A percentile compares a stretch with the other conserved stretches of the same genome.
These are phyloP conservation scores for Penaeus monodon DNA, from an alignment of 2,888 invertebrate species.

Conservation along the genomic window DNA sequence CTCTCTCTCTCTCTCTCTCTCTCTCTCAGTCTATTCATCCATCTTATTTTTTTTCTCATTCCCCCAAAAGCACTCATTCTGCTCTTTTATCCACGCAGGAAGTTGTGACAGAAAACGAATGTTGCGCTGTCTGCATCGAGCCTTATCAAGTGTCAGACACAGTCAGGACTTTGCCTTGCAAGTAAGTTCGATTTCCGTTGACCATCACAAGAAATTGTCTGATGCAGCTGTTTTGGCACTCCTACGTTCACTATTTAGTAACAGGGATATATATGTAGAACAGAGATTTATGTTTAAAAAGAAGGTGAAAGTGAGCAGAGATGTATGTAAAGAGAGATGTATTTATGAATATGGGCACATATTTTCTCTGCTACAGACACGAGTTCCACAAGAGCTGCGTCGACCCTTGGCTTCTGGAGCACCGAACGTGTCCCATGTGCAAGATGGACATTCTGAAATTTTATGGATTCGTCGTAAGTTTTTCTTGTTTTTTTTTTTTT, in stretches of 20 bases:
- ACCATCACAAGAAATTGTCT: not conserved
- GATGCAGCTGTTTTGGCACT: no score
- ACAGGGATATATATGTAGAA: no score
- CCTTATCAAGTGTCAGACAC: constrained; percentile 86
- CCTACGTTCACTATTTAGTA: no score
- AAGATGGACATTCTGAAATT: constrained; percentile 94
- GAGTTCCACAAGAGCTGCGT: constrained; percentile 96
- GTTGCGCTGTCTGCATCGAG: constrained; percentile 96
- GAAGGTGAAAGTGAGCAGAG: no score
- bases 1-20: constrained; percentile 4
- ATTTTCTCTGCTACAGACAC: constrained; percentile 77
- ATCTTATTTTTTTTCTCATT: not conserved
- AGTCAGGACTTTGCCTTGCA: constrained; percentile 90
- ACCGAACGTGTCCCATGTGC: constrained; percentile 96
- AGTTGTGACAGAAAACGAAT: constrained; percentile 79
- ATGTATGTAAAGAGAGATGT: no score
- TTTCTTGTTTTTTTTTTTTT: not conserved
- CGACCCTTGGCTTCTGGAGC: constrained; percentile 95
- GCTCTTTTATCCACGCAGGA: constrained; percentile 26
- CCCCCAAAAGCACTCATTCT: not conserved
- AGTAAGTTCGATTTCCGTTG: constrained; percentile 74
- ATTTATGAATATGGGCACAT: no score
- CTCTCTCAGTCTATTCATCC: not conserved
- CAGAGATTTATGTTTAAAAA: no score
- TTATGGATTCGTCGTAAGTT: constrained; percentile 75